A percentile compares a stretch with the other conserved stretches of the same genome.
phyloP scores from a whole-genome alignment of 2,888 invertebrate species.

The Cantharis nigra region DNA sequence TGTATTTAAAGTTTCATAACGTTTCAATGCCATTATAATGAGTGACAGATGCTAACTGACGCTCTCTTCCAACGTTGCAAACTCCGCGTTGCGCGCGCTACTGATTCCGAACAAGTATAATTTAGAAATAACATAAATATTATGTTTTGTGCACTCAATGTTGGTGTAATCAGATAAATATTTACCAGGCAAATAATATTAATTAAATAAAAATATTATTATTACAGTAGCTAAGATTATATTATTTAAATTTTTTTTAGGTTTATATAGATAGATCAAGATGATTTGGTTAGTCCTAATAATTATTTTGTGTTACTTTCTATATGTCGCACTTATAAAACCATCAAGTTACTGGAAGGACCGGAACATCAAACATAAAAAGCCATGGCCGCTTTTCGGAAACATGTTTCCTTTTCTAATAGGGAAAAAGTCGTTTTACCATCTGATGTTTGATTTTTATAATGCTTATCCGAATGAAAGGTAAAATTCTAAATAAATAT shows the following conservation, averaged over 20 bases:
- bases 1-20: too few species aligned
- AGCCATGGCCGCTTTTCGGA: conserved; percentile 34
- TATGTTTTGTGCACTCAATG: too few species aligned
- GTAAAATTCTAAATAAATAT: background rate
- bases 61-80: too few species aligned
- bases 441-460: background rate
- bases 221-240: too few species aligned
- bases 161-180: too few species aligned
- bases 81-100: too few species aligned
- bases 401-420: conserved; percentile 24
- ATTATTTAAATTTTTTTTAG: background rate
- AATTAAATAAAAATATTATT: too few species aligned
- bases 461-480: conserved; percentile 9
- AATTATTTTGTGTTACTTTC: conserved; percentile 41
- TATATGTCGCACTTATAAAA: conserved; percentile 52
- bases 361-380: conserved; percentile 4
- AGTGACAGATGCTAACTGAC: too few species aligned
- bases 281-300: conserved; percentile 7
- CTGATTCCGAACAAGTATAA: too few species aligned
- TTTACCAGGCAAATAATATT: too few species aligned
- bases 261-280: background rate
- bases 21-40: too few species aligned
- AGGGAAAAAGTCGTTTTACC: background rate
- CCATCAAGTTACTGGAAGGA: conserved; percentile 12
- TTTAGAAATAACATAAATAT: too few species aligned